Base-by-base conservation (phyloP, 1,140 invertebrate genomes). In the Aphidius gifuensis region DNA sequence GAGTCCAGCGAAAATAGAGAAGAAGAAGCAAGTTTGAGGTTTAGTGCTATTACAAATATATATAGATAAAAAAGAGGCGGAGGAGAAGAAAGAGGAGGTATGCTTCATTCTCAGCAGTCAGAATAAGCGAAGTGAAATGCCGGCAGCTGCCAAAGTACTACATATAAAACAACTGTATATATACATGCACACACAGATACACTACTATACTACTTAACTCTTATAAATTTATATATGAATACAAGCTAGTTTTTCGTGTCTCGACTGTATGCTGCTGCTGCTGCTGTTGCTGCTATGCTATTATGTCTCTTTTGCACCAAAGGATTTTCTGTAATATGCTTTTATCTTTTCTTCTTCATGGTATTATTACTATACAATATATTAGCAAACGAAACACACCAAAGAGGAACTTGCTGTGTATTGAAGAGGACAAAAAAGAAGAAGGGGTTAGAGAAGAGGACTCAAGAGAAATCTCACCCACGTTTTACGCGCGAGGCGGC, bases 401-500 rank as follows among this genome's bases (percentile, higher is more conserved):
- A 32, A 32, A 32, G 23, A 32, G 2, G 23, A 16, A 39, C 9
- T 9, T 11, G 11, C 16, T 16, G 5, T 23, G 42, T n/a, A 23
- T 21, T 42, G 7, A 51, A 16, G 40, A 32, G 44, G 32, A 44
- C n/a, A 42, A 16, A 48, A 21, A 46, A 21, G 40, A 16, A 50
- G 16, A 4, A 9, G 23, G 9, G 39, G 16, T 46, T 5, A 11
- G 9, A 46, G 32, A 11, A 16, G 45, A 32, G 39, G 38, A 40
- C 6, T 16, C 8, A n/a, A 45, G 65, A 44, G 55, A 45, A n/a
- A 58, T 47, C 59, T 58, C 55, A 63, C 59, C 65, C 68, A 66
- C 66, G 68, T 67, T 72, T 71, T 74, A 64, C 71, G 69, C 70
- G 71, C 70, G 69, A 71, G 71, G 72, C 74, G 74, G 72, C 74